Evolutionary conservation across 2,113 vertebrate species (phyloP).

Genomic region (Equus przewalskii): DNA sequence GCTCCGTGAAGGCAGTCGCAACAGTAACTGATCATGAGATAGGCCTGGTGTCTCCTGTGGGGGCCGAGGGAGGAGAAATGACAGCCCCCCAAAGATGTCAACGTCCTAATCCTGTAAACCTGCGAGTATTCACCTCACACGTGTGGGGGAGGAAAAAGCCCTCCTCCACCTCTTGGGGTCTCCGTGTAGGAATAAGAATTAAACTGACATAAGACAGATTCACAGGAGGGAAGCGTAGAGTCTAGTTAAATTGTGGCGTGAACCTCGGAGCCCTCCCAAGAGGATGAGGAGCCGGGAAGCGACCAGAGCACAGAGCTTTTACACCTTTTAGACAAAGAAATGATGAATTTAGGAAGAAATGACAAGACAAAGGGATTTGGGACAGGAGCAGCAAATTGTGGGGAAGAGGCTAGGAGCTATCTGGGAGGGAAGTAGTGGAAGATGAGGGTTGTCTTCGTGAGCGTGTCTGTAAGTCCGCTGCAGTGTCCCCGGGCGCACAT

Average conservation of each 20-base stretch:
- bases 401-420: background rate
- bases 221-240: background rate
- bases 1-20: no score
- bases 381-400: background rate
- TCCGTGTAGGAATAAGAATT: background rate
- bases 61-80: background rate
- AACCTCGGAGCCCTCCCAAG: background rate
- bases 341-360: background rate
- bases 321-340: background rate
- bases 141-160: background rate
- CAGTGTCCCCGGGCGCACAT: no score
- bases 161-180: background rate
- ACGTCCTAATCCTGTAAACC: background rate
- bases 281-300: background rate
- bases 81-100: background rate
- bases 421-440: background rate
- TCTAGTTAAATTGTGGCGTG: background rate
- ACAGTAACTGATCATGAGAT: background rate
- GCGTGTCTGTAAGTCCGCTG: background rate
- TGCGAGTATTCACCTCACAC: background rate
- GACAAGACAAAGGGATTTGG: background rate
- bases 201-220: background rate
- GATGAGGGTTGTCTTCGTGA: no score
- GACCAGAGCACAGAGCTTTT: background rate
- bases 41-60: background rate